Evolutionary conservation across 2,888 invertebrate species (phyloP).

Genomic region (Drosophila anomalata): DNA sequence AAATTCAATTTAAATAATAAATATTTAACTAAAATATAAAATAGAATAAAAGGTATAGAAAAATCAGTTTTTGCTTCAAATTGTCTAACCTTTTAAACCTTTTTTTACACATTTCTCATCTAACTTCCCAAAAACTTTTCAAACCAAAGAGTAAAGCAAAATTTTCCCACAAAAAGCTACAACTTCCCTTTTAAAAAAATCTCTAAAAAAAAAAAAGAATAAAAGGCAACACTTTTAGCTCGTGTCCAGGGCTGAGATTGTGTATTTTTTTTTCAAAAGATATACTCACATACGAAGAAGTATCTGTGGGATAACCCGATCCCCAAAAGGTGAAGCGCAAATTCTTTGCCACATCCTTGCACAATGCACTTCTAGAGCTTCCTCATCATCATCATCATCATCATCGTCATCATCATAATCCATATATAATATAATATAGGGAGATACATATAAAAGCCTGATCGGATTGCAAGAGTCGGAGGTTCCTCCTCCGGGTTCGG

Average conservation of each 20-base stretch:
- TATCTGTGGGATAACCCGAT: conserved; percentile 25
- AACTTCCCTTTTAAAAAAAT: neutral
- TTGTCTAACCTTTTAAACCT: too few species aligned
- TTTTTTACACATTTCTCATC: too few species aligned
- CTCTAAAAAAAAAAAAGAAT: neutral
- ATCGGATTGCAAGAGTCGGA: conserved; percentile 22
- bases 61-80: too few species aligned
- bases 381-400: conserved; percentile 25
- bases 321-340: conserved; percentile 31
- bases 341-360: conserved; percentile 46
- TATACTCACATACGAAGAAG: neutral
- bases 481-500: neutral
- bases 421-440: neutral
- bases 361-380: conserved; percentile 68
- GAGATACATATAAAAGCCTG: conserved; percentile 2
- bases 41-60: too few species aligned
- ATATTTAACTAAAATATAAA: too few species aligned
- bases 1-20: too few species aligned
- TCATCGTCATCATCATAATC: conserved; percentile 8
- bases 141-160: too few species aligned
- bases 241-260: conserved; percentile 19
- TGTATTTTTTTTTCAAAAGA: neutral
- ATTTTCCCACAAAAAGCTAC: too few species aligned
- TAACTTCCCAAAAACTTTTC: too few species aligned
- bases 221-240: conserved; percentile 17